Evolutionary conservation across 2,113 vertebrate genomes (phyloP).

Genomic region (Axis porcinus): DNA sequence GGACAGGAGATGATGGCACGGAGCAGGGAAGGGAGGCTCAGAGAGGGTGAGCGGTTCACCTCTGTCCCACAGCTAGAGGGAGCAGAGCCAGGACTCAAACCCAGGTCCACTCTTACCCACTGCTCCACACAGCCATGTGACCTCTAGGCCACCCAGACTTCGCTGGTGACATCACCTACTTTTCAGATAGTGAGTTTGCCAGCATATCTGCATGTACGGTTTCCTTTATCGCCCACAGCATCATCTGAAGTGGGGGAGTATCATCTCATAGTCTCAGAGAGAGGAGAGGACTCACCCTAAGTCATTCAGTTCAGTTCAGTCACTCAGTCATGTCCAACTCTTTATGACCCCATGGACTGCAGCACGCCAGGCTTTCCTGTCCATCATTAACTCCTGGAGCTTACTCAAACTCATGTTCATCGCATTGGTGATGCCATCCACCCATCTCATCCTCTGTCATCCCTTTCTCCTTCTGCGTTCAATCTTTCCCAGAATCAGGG

Average conservation of each 20-base stretch:
- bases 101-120: not conserved
- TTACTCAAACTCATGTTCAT: not conserved
- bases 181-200: not conserved
- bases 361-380: not conserved
- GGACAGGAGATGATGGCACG: no score
- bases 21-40: not conserved
- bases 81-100: not conserved
- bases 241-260: no score
- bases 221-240: not conserved
- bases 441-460: not conserved
- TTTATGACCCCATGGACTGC: not conserved
- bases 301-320: not conserved
- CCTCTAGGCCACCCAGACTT: not conserved
- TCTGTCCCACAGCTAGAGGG: not conserved
- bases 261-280: not conserved
- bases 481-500: not conserved
- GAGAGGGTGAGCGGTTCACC: not conserved
- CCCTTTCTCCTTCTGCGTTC: not conserved
- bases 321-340: not conserved
- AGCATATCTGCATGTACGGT: no score
- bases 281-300: not conserved
- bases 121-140: rapidly evolving
- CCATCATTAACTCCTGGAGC: not conserved
- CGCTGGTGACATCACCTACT: rapidly evolving
- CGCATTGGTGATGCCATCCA: not conserved